Conservation (phyloP, 2,888 invertebrate genomes). For the Blastobasis lacticolella region DNA sequence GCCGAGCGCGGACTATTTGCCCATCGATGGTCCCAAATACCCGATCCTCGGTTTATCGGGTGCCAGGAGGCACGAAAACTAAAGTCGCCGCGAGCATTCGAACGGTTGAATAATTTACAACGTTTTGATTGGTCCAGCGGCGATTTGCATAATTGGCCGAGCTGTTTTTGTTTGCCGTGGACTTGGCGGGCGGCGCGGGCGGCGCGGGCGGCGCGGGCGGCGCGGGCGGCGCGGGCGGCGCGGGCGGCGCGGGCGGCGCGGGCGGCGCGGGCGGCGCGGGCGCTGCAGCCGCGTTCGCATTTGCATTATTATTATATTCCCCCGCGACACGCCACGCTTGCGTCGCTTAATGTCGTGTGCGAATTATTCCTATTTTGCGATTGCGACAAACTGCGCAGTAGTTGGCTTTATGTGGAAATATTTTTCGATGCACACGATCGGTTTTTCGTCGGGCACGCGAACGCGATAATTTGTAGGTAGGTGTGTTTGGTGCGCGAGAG, state of each 20-base stretch:
- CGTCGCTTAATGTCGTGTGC: conserved; percentile 23
- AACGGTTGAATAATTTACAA: conserved; percentile 58
- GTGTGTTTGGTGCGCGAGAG: too few species aligned
- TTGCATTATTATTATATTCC: conserved; percentile 35
- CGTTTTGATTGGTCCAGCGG: conserved; percentile 63
- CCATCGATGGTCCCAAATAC: too few species aligned
- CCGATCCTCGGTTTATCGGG: too few species aligned
- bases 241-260: conserved; percentile 4
- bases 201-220: conserved; percentile 29
- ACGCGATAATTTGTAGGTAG: too few species aligned
- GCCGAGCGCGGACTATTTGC: too few species aligned
- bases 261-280: conserved; percentile 6
- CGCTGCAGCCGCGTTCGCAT: conserved; percentile 27
- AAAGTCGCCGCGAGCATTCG: conserved; percentile 33
- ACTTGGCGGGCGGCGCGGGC: conserved; percentile 35
- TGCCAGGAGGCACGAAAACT: not conserved
- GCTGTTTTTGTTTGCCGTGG: conserved; percentile 60
- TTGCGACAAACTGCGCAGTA: too few species aligned
- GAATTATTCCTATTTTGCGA: too few species aligned
- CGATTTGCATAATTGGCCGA: conserved; percentile 65
- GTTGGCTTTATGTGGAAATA: too few species aligned
- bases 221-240: conserved; percentile 10
- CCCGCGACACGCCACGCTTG: not conserved
- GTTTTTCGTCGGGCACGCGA: too few species aligned
- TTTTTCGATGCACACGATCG: too few species aligned